Conservation (phyloP, 2,797 vertebrate genomes). For the Enoplosus armatus region DNA sequence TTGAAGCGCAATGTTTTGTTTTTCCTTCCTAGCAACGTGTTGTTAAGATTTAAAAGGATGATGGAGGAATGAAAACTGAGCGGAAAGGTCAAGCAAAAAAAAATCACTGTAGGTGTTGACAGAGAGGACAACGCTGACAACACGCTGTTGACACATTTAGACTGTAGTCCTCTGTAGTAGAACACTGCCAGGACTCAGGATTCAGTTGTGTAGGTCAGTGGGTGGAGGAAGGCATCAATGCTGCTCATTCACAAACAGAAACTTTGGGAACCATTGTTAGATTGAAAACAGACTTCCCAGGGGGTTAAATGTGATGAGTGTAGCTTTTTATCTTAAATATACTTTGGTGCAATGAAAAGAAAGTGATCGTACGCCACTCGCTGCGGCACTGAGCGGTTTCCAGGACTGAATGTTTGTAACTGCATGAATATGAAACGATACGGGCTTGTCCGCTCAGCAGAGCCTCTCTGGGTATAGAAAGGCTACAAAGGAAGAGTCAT, state of each 20-base stretch:
- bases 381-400: background rate
- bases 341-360: background rate
- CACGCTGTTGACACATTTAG: background rate
- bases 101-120: conserved; percentile 52
- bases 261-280: background rate
- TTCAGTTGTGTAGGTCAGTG: background rate
- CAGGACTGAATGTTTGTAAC: background rate
- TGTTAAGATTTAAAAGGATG: conserved; percentile 47
- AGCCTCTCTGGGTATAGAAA: background rate
- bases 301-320: background rate
- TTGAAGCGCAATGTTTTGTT: conserved; percentile 11
- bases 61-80: conserved; percentile 27
- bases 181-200: background rate
- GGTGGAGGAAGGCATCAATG: background rate
- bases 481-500: background rate
- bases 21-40: conserved; percentile 32
- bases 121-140: conserved; percentile 28
- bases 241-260: background rate
- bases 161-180: background rate
- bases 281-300: too few species aligned
- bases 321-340: background rate
- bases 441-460: background rate
- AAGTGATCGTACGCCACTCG: background rate
- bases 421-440: background rate
- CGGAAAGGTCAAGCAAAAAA: conserved; percentile 62